Base-by-base conservation (phyloP, 2,797 vertebrate genomes). In the Fistularia tabacaria region DNA sequence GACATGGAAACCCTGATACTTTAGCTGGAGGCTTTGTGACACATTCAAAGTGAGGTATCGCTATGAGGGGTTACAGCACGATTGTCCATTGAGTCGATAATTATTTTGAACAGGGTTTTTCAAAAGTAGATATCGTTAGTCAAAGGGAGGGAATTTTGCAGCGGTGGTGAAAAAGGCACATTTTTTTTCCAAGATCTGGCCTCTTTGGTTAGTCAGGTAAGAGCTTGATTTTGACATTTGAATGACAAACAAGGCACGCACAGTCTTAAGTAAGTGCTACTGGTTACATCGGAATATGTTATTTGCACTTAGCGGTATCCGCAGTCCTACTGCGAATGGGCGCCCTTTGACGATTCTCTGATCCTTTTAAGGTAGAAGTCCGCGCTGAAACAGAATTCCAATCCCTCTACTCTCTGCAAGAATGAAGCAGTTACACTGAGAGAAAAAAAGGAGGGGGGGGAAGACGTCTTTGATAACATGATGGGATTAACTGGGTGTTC, bases 251-350 rank as follows among this genome's bases (percentile, higher is more conserved):
- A 87, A 86, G 85, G 84, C 85, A 87, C 81, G 36, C 49, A 14
- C 57, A 54, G 64, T 59, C 58, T 72, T 81, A 61, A 53, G 9
- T 85, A 90, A 88, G 84, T 89, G 87, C 89, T 86, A 71, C 71
- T 50, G 55, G 65, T 76, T 79, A 69, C 63, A 42, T 54, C 46
- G 52, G 46, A 55, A 64, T 54, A 67, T 55, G 57, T 67, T 72
- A 43, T 46, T 57, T 52, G 49, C 51, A 51, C 40, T 63, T 36
- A 62, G 67, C 14, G 67, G 36, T 14, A 36, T 64, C 57, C 51
- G 64, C 77, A 62, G 70, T 68, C 39, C 51, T 69, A 69, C 68
- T 57, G 69, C 65, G 38, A 54, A 62, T 13, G 53, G 54, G 61
- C 54, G 67, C 49, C 58, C 60, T 64, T 87, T 89, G 73, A 85